These are phyloP conservation scores for Chrysopilus asiliformis DNA, from an alignment of 2,888 invertebrate genomes.

Conservation along the genomic window DNA sequence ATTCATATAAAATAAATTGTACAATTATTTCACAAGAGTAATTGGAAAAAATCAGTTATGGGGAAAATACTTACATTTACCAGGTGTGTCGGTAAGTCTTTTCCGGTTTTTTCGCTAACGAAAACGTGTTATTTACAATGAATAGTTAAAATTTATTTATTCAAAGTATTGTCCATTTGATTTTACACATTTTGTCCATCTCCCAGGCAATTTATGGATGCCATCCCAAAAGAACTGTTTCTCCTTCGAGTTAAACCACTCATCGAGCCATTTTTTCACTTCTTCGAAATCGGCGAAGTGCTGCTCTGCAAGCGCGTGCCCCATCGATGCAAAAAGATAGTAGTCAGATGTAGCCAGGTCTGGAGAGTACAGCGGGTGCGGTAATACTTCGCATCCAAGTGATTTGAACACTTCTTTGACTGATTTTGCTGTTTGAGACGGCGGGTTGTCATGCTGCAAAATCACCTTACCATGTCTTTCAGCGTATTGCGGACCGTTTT, in stretches of 20 bases:
- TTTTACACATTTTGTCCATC: background rate
- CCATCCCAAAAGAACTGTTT: background rate
- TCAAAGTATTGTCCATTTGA: background rate
- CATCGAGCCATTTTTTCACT: background rate
- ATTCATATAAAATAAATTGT: too few species aligned
- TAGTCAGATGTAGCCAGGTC: background rate
- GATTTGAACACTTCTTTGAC: background rate
- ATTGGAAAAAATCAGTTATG: too few species aligned
- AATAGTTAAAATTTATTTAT: background rate
- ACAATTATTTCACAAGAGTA: too few species aligned
- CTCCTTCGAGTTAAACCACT: background rate
- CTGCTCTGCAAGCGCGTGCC: background rate
- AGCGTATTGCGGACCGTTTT: background rate
- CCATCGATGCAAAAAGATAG: background rate
- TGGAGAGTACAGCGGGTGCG: background rate
- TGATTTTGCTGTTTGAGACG: background rate
- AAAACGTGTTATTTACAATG: too few species aligned
- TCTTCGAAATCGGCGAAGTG: background rate
- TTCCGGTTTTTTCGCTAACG: too few species aligned
- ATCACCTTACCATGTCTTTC: background rate
- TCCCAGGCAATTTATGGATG: background rate
- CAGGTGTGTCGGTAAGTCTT: too few species aligned
- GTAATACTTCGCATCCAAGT: background rate
- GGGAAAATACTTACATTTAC: too few species aligned
- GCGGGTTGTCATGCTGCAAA: background rate